Conservation (phyloP, 2,888 invertebrate species). For the Zygaena filipendulae region DNA sequence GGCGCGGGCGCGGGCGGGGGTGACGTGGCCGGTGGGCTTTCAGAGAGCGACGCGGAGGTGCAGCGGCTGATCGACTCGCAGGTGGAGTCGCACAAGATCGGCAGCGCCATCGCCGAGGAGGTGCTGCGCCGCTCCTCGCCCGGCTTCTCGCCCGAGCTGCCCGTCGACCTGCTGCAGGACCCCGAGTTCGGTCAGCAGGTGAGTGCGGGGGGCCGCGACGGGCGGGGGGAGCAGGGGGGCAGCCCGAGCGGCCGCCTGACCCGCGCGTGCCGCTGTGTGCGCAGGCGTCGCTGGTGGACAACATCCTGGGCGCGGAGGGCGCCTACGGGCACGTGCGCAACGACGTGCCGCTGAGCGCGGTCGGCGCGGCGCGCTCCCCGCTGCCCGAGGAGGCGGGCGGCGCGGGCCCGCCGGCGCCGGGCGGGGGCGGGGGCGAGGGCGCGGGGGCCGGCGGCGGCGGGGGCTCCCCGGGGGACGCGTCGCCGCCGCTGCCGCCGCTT, state of each 20-base stretch:
- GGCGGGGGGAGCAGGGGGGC: too few relatives aligned
- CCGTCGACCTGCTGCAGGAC: constrained; percentile 34
- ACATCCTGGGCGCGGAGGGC: constrained; percentile 28
- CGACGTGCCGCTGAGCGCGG: constrained; percentile 40
- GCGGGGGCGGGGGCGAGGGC: constrained; percentile 8
- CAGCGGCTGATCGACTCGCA: constrained; percentile 78
- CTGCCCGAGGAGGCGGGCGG: constrained; percentile 39
- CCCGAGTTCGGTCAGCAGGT: constrained; percentile 38
- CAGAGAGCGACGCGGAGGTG: constrained; percentile 72
- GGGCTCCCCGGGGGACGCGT: constrained; percentile 17
- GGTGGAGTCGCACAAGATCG: constrained; percentile 86
- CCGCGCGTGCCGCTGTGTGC: too few relatives aligned
- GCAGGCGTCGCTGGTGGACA: constrained; percentile 36
- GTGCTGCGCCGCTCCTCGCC: constrained; percentile 54
- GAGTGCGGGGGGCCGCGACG: too few relatives aligned
- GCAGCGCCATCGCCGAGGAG: constrained; percentile 85
- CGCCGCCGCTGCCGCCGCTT: constrained; percentile 34
- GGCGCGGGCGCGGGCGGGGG: too few relatives aligned
- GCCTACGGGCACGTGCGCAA: constrained; percentile 32
- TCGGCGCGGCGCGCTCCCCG: constrained; percentile 21
- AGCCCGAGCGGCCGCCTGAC: too few relatives aligned
- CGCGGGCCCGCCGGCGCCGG: not conserved
- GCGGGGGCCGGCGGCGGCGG: constrained; percentile 1
- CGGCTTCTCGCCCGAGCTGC: constrained; percentile 33
- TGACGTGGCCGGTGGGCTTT: too few relatives aligned